Evolutionary conservation across 1,140 invertebrate species (phyloP), one percentile per base, ranked within the genome.

Genomic region (Hylaeus volcanicus): DNA sequence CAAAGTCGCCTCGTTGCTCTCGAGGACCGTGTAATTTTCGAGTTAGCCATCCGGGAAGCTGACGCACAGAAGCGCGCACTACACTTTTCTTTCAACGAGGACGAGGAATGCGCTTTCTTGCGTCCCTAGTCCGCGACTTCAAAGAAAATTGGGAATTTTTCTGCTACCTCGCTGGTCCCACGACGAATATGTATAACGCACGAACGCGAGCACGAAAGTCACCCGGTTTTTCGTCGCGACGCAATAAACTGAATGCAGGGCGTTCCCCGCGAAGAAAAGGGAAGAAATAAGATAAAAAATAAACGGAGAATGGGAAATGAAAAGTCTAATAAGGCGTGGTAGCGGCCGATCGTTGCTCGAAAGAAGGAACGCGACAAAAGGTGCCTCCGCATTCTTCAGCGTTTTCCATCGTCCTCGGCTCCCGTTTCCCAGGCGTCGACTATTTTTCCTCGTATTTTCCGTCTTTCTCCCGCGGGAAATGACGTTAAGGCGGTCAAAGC

Each of bases 281-380:
- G 41, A 41, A 14, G 1, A 55, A 41, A 41, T 8, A 48, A 39
- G 51, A 15, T 5, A 26, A 37, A 37, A 60, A 37, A 60, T 15
- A n/a, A 58, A n/a, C 37, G 55, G 12, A 12, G 14, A 39, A 43
- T 5, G 39, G 12, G 39, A 64, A 64, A 63, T 61, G 76, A 65
- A 73, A 79, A 73, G 41, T 79, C 60, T 79, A 79, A 79, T 83
- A 79, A 73, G 51, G 48, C 48, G 68, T 72, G 60, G 69, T 64
- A 2, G 39, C 53, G 53, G 8, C 14, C 56, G 68, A 71, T 72
- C 45, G 58, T 55, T 56, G 15, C 69, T 71, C 51, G 3, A 6
- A 26, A 56, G 14, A 72, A 56, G 53, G 43, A 73, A 2, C 41
- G n/a, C 9, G 41, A 58, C 74, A 58, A 69, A 75, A 69, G 60